Evolutionary conservation across 2,888 invertebrate species (phyloP).

Genomic region (Saturnia pavonia): DNA sequence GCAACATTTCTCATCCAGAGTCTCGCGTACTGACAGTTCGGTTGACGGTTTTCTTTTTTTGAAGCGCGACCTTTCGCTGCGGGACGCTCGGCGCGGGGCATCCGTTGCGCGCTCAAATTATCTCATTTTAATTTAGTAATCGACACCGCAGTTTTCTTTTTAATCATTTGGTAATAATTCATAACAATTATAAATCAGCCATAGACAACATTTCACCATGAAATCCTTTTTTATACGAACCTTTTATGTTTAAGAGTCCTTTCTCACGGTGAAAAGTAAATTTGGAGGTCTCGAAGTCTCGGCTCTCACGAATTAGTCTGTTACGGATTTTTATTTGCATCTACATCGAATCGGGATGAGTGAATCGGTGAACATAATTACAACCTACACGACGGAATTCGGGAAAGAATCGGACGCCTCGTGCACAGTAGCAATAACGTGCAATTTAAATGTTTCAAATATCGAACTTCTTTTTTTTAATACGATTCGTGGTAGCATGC

Average conservation of each 20-base stretch:
- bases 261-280: slow-evolving; percentile 71
- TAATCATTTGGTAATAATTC: slow-evolving; percentile 2
- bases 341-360: slow-evolving; percentile 69
- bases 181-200: neutral
- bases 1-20: slow-evolving; percentile 76
- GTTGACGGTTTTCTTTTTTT: slow-evolving; percentile 68
- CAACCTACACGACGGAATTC: slow-evolving; percentile 69
- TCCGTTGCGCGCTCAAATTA: slow-evolving; percentile 73
- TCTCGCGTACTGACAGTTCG: slow-evolving; percentile 70
- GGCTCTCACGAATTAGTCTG: slow-evolving; percentile 75
- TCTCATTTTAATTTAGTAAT: slow-evolving; percentile 74
- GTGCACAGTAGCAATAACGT: slow-evolving; percentile 80
- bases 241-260: slow-evolving; percentile 23
- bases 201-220: neutral
- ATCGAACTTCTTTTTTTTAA: slow-evolving; percentile 51
- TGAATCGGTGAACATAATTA: slow-evolving; percentile 75
- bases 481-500: slow-evolving; percentile 31
- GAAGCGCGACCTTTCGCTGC: slow-evolving; percentile 76
- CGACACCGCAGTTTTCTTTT: slow-evolving; percentile 41
- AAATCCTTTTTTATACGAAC: neutral
- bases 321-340: slow-evolving; percentile 69
- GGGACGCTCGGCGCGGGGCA: slow-evolving; percentile 60
- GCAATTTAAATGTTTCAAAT: slow-evolving; percentile 81
- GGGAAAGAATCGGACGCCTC: slow-evolving; percentile 60
- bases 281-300: slow-evolving; percentile 33